A percentile compares a stretch with the other conserved stretches of the same genome.
These are phyloP conservation scores for Pseudochaenichthys georgianus DNA, from an alignment of 2,797 vertebrate genomes.

Conservation along the genomic window DNA sequence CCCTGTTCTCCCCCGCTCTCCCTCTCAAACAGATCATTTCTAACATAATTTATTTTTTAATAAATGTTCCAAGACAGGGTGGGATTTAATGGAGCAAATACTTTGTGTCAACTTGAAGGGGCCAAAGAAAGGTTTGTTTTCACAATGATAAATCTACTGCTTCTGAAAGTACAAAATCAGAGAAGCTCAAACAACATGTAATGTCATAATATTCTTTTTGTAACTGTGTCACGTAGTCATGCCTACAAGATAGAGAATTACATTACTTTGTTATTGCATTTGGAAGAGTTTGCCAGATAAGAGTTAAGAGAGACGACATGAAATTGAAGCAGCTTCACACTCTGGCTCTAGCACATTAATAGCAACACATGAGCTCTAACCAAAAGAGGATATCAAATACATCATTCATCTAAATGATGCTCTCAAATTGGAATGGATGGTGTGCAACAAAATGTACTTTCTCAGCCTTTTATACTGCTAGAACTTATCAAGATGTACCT, in stretches of 20 bases:
- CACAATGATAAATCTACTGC: slow-evolving; percentile 32
- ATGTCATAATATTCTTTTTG: slow-evolving; percentile 37
- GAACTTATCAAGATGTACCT: slow-evolving; percentile 51
- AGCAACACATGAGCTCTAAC: slow-evolving; percentile 13
- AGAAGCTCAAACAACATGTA: slow-evolving; percentile 24
- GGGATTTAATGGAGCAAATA: slow-evolving; percentile 63
- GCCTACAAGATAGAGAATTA: not conserved
- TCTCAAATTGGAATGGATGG: slow-evolving; percentile 25
- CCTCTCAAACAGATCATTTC: slow-evolving; percentile 42
- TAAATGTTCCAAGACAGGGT: slow-evolving; percentile 55
- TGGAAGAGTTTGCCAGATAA: slow-evolving; percentile 1
- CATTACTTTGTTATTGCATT: slow-evolving; percentile 21
- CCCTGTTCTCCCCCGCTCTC: slow-evolving; percentile 11
- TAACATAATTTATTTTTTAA: slow-evolving; percentile 61
- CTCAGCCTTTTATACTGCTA: slow-evolving; percentile 48
- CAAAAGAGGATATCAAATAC: slow-evolving; percentile 17
- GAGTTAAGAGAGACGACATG: not conserved
- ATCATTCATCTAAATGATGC: slow-evolving; percentile 28
- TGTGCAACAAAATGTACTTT: slow-evolving; percentile 43
- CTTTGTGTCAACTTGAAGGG: slow-evolving; percentile 47
- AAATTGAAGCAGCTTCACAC: slow-evolving; percentile 13
- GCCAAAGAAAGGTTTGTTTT: slow-evolving; percentile 46
- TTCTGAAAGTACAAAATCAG: slow-evolving; percentile 16
- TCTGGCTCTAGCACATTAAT: not conserved
- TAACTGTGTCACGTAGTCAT: slow-evolving; percentile 3